Base-by-base conservation (phyloP, 2,888 invertebrate genomes). In the Pheosia gnoma region DNA sequence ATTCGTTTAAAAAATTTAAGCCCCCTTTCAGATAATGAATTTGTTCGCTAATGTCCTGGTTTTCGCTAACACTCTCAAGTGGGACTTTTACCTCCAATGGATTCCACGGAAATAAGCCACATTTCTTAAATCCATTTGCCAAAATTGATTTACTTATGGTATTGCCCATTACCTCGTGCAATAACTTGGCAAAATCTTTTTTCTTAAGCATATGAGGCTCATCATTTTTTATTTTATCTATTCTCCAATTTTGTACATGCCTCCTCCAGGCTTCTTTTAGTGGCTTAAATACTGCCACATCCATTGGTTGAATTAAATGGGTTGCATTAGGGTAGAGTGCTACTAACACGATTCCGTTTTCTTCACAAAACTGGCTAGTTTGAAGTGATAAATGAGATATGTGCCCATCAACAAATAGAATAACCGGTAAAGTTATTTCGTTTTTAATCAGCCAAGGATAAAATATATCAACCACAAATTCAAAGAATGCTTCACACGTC, bases 271-370 rank as follows among this genome's bases (percentile, higher is more conserved):
- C 41, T 47, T 41, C 55, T 58, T 61, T 61, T 36, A 61, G 49
- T 37, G 61, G 47, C 25, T 41, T 49, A 47, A 61, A 61, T 38
- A 61, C 45, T 36, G 54, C 11, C 53, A 61, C 58, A 52, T 61
- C 61, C 47, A 54, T 45, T 47, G 61, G 61, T 47, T 61, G 61
- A 13, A 61, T 39, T 25, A 61, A 36, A 47, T 61, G 61, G 45
- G 61, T 61, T n/a, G 55, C n/a, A 45, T 62, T 62, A 45, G 59
- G 59, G 59, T 51, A 49, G 37, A 62, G 52, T 36, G 62, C 57
- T n/a, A 57, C 37, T 45, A 62, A 45, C n/a, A 57, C 57, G 52
- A 62, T 62, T 43, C 47, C 56, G 11, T 60, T 56, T 56, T 60
- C 47, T n/a, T 13, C n/a, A 47, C 60, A 60, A 56, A 60, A 55